Evolutionary conservation across 1,140 invertebrate species (phyloP).

Genomic region (Helicoverpa armigera): DNA sequence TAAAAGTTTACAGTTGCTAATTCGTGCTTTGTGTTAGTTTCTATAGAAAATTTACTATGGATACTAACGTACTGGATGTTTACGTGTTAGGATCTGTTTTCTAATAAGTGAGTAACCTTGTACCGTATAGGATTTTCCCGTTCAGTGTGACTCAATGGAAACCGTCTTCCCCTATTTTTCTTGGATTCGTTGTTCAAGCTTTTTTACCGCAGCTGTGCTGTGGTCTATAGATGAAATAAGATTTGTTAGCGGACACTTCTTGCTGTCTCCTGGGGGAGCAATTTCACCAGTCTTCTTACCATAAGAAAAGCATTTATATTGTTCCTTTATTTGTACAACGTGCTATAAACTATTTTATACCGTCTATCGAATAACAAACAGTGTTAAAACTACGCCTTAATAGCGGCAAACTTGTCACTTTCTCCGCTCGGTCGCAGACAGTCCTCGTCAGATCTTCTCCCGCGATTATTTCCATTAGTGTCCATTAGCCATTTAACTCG

Average conservation of each 20-base stretch:
- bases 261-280: too few species aligned
- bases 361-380: not conserved
- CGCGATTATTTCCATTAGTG: slow-evolving; percentile 83
- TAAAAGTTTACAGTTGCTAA: slow-evolving; percentile 6
- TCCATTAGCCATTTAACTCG: slow-evolving; percentile 84
- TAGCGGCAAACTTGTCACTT: slow-evolving; percentile 70
- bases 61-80: not conserved
- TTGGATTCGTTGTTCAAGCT: too few species aligned
- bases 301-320: too few species aligned
- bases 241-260: too few species aligned
- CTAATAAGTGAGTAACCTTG: too few species aligned
- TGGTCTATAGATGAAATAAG: too few species aligned
- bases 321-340: too few species aligned
- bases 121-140: too few species aligned
- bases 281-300: too few species aligned
- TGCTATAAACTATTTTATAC: not conserved
- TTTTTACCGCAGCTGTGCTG: too few species aligned
- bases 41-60: not conserved
- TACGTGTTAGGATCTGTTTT: not conserved
- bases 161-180: too few species aligned
- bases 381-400: slow-evolving; percentile 61
- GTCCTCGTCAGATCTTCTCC: slow-evolving; percentile 75
- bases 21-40: not conserved
- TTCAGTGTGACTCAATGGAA: too few species aligned
- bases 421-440: slow-evolving; percentile 67